Base-by-base conservation (phyloP, 2,888 invertebrate species). In the Megaustenia siamemsis region DNA sequence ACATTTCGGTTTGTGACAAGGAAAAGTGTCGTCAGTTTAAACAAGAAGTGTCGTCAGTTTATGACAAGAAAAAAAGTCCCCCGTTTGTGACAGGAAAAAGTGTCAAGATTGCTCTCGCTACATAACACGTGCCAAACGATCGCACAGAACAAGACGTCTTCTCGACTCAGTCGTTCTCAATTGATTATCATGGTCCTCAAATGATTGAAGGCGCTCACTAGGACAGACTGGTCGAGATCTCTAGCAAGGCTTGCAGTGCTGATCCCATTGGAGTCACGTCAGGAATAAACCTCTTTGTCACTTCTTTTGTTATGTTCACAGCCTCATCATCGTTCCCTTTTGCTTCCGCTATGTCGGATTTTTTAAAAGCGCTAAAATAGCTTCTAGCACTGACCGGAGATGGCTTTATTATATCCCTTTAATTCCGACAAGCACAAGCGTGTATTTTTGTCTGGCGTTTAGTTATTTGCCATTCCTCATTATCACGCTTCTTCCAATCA, bases 281-380 rank as follows among this genome's bases (percentile, higher is more conserved):
- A 76, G 76, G 38, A 76, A 76, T 76, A 76, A 76, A 76, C 56
- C 76, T 76, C 76, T 76, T 76, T 76, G 76, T 76, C 56, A 56
- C 35, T 18, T 24, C 53, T 38, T 49, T 53, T 56, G 76, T 76
- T 35, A 21, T 56, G 53, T 24, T 45, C 21, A 35, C 35, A 21
- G 38, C 56, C 56, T 76, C 76, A 76, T 76, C 38, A 38, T 76
- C 76, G 21, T 76, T 35, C 56, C 38, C 56, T 76, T 32, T 76
- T 76, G 76, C 76, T 76, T 49, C 56, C 76, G 28, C 21, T 53
- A 15, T 76, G 38, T 49, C 49, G 35, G 32, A n/a, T n/a, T 38
- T 35, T 56, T 56, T 38, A 68, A 56, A 49, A 76, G 18, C 76
- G 45, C 12, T 56, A 38, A 76, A 56, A 76, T 76, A 76, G 76